Evolutionary conservation across 2,113 vertebrate species (phyloP).

Genomic region (Proteles cristata): DNA sequence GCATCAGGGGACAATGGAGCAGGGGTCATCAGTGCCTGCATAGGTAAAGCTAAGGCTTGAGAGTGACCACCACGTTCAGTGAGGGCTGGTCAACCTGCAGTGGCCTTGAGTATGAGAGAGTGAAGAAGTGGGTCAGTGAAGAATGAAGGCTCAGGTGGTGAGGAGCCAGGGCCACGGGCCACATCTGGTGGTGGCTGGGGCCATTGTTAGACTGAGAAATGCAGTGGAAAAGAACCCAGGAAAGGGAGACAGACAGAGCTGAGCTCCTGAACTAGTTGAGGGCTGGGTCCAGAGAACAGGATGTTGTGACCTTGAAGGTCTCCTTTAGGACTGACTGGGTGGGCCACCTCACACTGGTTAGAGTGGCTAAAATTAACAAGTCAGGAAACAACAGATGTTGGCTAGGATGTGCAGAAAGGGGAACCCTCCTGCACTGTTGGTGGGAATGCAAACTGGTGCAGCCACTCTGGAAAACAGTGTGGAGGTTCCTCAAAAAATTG

Average conservation of each 20-base stretch:
- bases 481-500: too few species aligned
- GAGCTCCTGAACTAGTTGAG: background rate
- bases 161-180: background rate
- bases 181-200: background rate
- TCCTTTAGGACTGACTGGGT: background rate
- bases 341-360: background rate
- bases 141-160: background rate
- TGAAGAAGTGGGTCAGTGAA: background rate
- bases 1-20: too few species aligned
- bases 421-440: too few species aligned
- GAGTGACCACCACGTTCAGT: background rate
- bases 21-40: rapidly evolving
- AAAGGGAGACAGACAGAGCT: background rate
- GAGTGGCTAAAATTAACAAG: too few species aligned
- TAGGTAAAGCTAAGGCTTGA: background rate
- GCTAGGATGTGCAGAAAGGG: too few species aligned
- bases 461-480: too few species aligned
- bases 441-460: too few species aligned
- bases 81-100: background rate
- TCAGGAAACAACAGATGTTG: too few species aligned
- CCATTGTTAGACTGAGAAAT: background rate
- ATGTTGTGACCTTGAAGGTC: background rate
- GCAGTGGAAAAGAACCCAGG: background rate
- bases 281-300: background rate
- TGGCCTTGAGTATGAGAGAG: background rate